Base-by-base conservation (phyloP, 2,797 vertebrate species). In the Meda fulgida region DNA sequence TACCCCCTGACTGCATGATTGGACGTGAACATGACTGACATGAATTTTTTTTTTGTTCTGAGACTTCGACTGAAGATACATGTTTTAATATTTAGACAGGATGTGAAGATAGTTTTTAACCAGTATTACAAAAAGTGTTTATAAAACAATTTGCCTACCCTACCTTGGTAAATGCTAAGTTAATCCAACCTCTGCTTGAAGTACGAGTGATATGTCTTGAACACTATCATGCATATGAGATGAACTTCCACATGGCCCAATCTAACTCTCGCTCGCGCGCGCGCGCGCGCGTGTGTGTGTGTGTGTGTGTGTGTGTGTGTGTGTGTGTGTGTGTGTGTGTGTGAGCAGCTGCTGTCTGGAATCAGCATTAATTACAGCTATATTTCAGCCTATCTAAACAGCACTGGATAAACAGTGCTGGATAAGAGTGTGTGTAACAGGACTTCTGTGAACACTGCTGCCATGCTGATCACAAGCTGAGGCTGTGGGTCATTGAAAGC, bases 401-500 rank as follows among this genome's bases (percentile, higher is more conserved):
- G 46, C 80, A 88, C 66, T 48, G 46, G 46, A 48, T 48, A 85
- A 84, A 71, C 23, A 23, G 18, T 4, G 3, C 53, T 19, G 67
- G 6, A 85, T 63, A 85, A 72, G 67, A 60, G 75, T 0, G 21
- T 71, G 83, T 77, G 48, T 67, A 67, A 80, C 76, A 78, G n/a
- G 31, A 36, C 69, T 69, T 83, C 60, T 84, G 70, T 80, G 34
- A 78, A n/a, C 65, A 58, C 51, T 5, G 3, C 43, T 66, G 23
- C 43, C 55, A 36, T 43, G 72, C 53, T 71, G 73, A 85, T 90
- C 84, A 87, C 77, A 78, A 86, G 60, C 78, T 34, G 29, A 77
- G 48, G 76, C 81, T 77, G 34, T 73, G 18, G 84, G 66, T 84
- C 76, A 88, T 76, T 82, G 60, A 79, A 85, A 84, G 81, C 53